A percentile compares a stretch with the other conserved stretches of the same genome.
Evolutionary conservation across 1,140 invertebrate genomes (phyloP).

Genomic region (Drosophila truncata): DNA sequence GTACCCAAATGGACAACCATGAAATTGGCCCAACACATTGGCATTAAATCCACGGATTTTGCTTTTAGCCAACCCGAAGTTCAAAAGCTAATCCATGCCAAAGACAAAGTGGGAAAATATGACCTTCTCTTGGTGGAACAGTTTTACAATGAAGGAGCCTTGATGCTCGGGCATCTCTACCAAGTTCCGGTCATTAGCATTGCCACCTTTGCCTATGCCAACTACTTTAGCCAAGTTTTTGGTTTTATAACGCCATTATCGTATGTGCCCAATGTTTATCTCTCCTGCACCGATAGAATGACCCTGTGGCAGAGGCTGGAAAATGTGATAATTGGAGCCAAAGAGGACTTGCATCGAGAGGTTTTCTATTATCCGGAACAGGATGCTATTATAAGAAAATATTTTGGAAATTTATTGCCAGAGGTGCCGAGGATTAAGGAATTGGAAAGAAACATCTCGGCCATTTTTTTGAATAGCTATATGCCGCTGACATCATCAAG

Average conservation of each 20-base stretch:
- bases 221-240: conserved; percentile 75
- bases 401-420: conserved; percentile 56
- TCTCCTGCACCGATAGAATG: conserved; percentile 76
- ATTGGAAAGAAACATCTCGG: conserved; percentile 86
- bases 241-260: conserved; percentile 76
- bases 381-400: conserved; percentile 67
- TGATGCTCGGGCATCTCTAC: conserved; percentile 81
- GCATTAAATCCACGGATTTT: conserved; percentile 61
- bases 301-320: conserved; percentile 80
- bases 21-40: conserved; percentile 35
- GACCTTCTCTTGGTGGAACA: conserved; percentile 84
- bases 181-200: conserved; percentile 77
- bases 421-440: conserved; percentile 82
- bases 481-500: conserved; percentile 84
- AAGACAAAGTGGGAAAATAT: conserved; percentile 76
- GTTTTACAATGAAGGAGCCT: conserved; percentile 83
- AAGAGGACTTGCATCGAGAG: conserved; percentile 51
- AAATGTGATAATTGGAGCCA: conserved; percentile 35
- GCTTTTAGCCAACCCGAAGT: conserved; percentile 80
- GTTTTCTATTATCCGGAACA: conserved; percentile 61
- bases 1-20: conserved; percentile 22
- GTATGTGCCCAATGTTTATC: conserved; percentile 69
- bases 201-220: conserved; percentile 71
- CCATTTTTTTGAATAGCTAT: conserved; percentile 86
- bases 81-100: conserved; percentile 75